phyloP scores from a whole-genome alignment of 2,888 invertebrate genomes.

The Branchipolynoe longqiensis region DNA sequence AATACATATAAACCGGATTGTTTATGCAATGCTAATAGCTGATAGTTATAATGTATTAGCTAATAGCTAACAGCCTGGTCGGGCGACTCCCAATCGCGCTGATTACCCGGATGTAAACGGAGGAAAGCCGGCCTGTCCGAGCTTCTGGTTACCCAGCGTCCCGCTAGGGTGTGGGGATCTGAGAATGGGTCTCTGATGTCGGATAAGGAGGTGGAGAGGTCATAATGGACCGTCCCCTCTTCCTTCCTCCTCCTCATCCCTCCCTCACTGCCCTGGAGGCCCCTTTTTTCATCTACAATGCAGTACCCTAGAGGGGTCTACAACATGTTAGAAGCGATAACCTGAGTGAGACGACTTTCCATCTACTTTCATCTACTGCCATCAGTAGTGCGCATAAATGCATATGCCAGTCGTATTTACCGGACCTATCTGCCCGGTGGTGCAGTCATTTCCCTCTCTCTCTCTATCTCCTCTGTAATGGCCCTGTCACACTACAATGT shows the following conservation, averaged over 20 bases:
- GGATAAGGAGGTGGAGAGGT: slow-evolving; percentile 28
- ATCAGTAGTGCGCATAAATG: no score
- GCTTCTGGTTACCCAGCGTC: neutral
- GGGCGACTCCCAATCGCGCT: slow-evolving; percentile 8
- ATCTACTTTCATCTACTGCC: no score
- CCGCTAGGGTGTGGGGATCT: slow-evolving; percentile 5
- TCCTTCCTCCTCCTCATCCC: no score
- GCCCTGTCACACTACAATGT: no score
- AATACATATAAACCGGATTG: slow-evolving; percentile 43
- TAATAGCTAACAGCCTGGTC: no score
- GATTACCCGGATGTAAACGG: slow-evolving; percentile 35
- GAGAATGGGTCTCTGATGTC: slow-evolving; percentile 43
- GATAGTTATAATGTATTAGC: no score
- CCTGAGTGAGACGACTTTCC: no score
- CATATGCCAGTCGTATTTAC: no score
- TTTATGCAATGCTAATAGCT: slow-evolving; percentile 45
- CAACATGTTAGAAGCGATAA: slow-evolving; percentile 36
- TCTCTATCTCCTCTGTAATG: no score
- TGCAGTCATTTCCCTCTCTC: no score
- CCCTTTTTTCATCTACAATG: slow-evolving; percentile 51
- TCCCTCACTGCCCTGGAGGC: no score
- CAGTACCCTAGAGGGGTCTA: neutral
- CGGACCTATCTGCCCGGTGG: no score
- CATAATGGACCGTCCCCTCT: slow-evolving; percentile 34
- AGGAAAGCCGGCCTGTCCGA: slow-evolving; percentile 15